A percentile compares a stretch with the other conserved stretches of the same genome.
Evolutionary conservation across 2,797 vertebrate genomes (phyloP).

Genomic region (Typhlichthys subterraneus): DNA sequence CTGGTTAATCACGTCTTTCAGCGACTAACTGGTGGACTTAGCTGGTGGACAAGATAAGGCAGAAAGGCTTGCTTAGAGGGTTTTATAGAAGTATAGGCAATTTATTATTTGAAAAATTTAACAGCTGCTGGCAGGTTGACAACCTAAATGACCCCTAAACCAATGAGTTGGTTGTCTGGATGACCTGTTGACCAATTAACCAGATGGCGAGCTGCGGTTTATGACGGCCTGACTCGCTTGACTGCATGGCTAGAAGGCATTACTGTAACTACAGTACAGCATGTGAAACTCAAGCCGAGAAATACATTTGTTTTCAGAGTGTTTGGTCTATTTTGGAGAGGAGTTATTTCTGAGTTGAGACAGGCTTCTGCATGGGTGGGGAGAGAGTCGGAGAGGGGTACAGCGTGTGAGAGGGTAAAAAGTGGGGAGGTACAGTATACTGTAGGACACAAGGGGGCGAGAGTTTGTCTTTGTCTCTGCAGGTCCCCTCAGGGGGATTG

Average conservation of each 20-base stretch:
- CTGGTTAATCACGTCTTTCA: constrained; percentile 26
- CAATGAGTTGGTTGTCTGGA: constrained; percentile 4
- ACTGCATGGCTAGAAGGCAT: background rate
- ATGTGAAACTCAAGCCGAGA: no score
- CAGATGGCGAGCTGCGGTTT: background rate
- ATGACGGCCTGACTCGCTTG: background rate
- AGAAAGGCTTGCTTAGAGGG: constrained; percentile 29
- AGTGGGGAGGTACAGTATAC: constrained; percentile 27
- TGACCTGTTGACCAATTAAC: background rate
- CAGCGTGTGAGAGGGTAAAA: constrained; percentile 24
- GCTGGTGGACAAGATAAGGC: constrained; percentile 18
- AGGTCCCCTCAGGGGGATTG: constrained; percentile 65
- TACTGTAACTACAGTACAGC: no score
- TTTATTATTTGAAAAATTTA: constrained; percentile 29
- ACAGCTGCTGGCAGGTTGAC: constrained; percentile 20
- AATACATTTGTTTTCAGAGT: background rate
- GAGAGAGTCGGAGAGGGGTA: constrained; percentile 25
- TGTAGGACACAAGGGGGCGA: constrained; percentile 67
- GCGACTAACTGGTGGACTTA: constrained; percentile 55
- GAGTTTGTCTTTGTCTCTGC: constrained; percentile 82
- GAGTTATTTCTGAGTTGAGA: constrained; percentile 20
- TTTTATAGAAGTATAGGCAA: constrained; percentile 30
- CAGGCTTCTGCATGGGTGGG: constrained; percentile 9
- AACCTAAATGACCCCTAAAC: constrained; percentile 17
- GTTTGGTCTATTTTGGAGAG: background rate